Conservation (phyloP, 2,888 invertebrate species). For the Sisyra terminalis region DNA sequence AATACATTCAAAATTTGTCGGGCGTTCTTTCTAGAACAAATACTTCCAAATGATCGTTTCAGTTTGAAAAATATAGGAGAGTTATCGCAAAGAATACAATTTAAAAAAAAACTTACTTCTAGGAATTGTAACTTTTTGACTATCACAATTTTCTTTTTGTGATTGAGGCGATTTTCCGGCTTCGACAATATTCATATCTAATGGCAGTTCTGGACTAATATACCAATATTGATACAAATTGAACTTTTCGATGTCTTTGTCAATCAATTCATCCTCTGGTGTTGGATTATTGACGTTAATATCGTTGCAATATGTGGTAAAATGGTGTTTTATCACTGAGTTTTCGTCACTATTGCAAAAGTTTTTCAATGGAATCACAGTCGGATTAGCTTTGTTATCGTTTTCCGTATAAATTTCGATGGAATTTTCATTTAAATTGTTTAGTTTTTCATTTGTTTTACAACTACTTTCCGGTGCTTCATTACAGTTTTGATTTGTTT, state of each 20-base stretch:
- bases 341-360: neutral
- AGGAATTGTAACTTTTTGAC: slow-evolving; percentile 4
- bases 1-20: too few species aligned
- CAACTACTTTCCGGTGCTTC: neutral
- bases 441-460: neutral
- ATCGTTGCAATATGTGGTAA: neutral
- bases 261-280: neutral
- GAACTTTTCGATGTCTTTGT: slow-evolving; percentile 27
- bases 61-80: too few species aligned
- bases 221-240: slow-evolving; percentile 39
- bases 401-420: neutral
- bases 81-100: too few species aligned
- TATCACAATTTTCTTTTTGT: slow-evolving; percentile 9
- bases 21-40: too few species aligned
- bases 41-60: too few species aligned
- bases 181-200: slow-evolving; percentile 27
- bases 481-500: neutral
- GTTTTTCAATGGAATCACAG: neutral
- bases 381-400: neutral
- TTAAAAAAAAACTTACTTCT: neutral
- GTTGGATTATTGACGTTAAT: slow-evolving; percentile 1
- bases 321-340: too few species aligned
- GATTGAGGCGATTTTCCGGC: slow-evolving; percentile 14
- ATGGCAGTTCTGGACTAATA: slow-evolving; percentile 31
- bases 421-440: neutral